Conservation (phyloP, 2,888 invertebrate genomes). For the Noctua fimbriata region DNA sequence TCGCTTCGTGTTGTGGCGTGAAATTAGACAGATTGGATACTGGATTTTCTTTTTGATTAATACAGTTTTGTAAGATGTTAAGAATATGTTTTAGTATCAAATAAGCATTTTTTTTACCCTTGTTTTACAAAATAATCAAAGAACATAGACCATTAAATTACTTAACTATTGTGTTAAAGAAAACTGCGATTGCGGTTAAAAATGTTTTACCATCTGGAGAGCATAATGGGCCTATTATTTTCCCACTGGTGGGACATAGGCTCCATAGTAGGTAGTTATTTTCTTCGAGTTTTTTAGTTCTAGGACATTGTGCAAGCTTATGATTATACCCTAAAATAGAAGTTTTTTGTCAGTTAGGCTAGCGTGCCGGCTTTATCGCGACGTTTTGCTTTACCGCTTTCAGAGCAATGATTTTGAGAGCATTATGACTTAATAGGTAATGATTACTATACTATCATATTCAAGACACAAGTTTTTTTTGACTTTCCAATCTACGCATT, state of each 20-base stretch:
- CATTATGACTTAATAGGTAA: background rate
- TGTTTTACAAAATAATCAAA: background rate
- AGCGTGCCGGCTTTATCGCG: background rate
- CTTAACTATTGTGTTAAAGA: background rate
- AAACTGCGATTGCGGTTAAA: background rate
- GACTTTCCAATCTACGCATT: too few species aligned
- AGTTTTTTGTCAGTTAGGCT: background rate
- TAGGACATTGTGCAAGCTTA: background rate
- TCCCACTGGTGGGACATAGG: too few species aligned
- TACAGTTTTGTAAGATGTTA: background rate
- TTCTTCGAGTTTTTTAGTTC: background rate
- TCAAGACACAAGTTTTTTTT: background rate
- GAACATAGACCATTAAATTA: background rate
- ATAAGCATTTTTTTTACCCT: background rate
- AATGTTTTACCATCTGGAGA: background rate
- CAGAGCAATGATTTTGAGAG: background rate
- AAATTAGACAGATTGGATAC: background rate
- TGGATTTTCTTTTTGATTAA: background rate
- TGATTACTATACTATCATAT: background rate
- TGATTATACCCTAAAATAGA: background rate
- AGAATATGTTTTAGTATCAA: background rate
- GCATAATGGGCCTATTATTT: too few species aligned
- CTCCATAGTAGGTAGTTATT: too few species aligned
- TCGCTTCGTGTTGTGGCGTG: background rate
- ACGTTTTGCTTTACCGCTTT: background rate